Evolutionary conservation across 2,113 vertebrate genomes (phyloP).

Genomic region (Spermophilus dauricus): DNA sequence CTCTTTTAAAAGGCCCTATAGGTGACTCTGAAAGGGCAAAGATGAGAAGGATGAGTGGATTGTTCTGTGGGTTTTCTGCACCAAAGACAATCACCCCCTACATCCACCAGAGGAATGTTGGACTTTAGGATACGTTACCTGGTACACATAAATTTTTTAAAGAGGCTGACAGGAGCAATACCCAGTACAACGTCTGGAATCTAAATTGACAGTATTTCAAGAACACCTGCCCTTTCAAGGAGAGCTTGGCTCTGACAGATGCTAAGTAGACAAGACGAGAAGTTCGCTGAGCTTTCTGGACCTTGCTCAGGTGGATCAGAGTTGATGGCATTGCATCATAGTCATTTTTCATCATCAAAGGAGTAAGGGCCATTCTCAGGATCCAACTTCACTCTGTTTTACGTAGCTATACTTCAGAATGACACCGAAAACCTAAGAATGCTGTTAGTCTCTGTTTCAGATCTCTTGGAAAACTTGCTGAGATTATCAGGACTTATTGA

Average conservation of each 20-base stretch:
- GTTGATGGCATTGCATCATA: slow-evolving; percentile 55
- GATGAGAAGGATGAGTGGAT: neutral
- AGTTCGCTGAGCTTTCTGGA: slow-evolving; percentile 51
- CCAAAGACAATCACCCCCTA: neutral
- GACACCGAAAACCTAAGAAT: slow-evolving; percentile 6
- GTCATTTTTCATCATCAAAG: slow-evolving; percentile 65
- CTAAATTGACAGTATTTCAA: slow-evolving; percentile 70
- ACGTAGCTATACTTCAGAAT: neutral
- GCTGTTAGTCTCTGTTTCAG: slow-evolving; percentile 40
- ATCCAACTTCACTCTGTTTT: slow-evolving; percentile 7
- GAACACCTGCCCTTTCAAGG: slow-evolving; percentile 32
- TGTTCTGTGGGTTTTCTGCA: neutral
- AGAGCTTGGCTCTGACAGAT: slow-evolving; percentile 59
- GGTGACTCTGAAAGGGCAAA: neutral
- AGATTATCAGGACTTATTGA: slow-evolving; percentile 33
- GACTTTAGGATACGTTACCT: neutral
- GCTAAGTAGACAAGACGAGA: slow-evolving; percentile 38
- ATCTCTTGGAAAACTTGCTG: slow-evolving; percentile 1
- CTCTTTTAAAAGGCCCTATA: neutral
- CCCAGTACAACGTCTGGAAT: neutral
- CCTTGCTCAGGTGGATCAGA: slow-evolving; percentile 71
- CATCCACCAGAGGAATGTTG: neutral
- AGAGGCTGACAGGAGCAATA: slow-evolving; percentile 47
- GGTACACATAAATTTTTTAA: neutral
- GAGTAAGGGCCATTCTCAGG: neutral